Evolutionary conservation across 1,140 invertebrate species (phyloP).

Genomic region (Macrostomum lignano): DNA sequence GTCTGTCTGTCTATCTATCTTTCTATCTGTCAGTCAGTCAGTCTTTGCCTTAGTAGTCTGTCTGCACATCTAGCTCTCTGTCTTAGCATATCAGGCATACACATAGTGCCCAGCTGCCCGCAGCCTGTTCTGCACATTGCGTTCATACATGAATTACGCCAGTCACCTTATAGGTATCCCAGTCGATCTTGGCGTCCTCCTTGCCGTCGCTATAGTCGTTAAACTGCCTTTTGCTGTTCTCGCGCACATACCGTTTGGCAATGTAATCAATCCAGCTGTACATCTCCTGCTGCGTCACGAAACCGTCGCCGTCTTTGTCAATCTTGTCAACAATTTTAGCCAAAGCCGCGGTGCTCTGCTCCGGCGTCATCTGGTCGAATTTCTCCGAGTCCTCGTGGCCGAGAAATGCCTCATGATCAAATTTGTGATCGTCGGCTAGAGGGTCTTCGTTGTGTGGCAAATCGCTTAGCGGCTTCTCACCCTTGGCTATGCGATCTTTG

Average conservation of each 20-base stretch:
- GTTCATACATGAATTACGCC: no score
- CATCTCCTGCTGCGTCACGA: slow-evolving; percentile 53
- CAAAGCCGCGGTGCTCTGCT: slow-evolving; percentile 65
- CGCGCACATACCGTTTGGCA: neutral
- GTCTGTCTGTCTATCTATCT: no score
- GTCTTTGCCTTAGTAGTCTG: no score
- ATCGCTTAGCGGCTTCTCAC: slow-evolving; percentile 20
- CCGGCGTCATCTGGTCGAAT: slow-evolving; percentile 67
- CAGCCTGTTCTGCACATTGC: no score
- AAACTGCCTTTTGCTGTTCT: neutral
- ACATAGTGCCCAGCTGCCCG: slow-evolving; percentile 1
- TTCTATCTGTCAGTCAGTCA: no score
- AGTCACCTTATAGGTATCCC: neutral
- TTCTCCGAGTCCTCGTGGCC: slow-evolving; percentile 65
- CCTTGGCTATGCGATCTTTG: no score
- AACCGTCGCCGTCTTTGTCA: slow-evolving; percentile 54
- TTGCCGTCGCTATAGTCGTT: slow-evolving; percentile 1
- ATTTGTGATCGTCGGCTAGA: slow-evolving; percentile 52
- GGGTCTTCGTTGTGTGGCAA: slow-evolving; percentile 14
- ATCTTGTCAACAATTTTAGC: slow-evolving; percentile 81
- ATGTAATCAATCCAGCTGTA: slow-evolving; percentile 47
- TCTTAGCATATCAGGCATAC: neutral
- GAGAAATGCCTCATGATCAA: slow-evolving; percentile 85
- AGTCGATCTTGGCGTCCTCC: neutral
- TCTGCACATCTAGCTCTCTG: no score